Base-by-base conservation (phyloP, 1,140 invertebrate species). In the Nasonia longicornis region DNA sequence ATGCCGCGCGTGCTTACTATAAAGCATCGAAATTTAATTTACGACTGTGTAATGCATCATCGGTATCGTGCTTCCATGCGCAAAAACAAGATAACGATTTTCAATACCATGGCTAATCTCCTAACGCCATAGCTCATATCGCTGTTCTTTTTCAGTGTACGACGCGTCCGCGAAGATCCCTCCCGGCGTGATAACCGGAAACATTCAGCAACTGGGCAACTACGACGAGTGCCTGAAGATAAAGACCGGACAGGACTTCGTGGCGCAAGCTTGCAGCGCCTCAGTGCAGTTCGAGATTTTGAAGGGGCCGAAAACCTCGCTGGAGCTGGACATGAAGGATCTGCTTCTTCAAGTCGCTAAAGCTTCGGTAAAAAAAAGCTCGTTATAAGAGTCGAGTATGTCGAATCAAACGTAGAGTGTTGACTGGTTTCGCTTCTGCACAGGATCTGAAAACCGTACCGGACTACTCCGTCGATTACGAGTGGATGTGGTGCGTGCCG, bases 101-200 rank as follows among this genome's bases (percentile, higher is more conserved):
- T 16, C 48, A 52, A 52, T 52, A 52, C 48, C 48, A 6, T 20
- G 8, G 16, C 14, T 52, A 52, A 52, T 52, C 48, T 52, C 1
- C 31, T 42, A 42, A 42, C 38, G 38, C 38, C 35, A 8, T 8
- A 26, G 35, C 35, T 7, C 35, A 38, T 38, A 38, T 7, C 26
- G 26, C 1, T 38, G 35, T 38, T 8, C 38, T 58, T n/a, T 89
- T 89, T 48, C 84, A 92, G 92, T 92, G 90, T 89, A 89, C 76
- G 92, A 92, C 77, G 85, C 91, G 6, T 90, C 90, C 45, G 90
- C 89, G 11, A 91, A 92, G 82, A 85, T 90, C 35, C 86, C 91
- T 16, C 79, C 85, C 1, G 91, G 91, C 22, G 16, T 92, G 64
- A 86, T 92, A 35, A 89, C 87, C 31, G 92, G 91, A 0, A 91